Conservation (phyloP, 2,888 invertebrate species). For the Keiferia lycopersicella region DNA sequence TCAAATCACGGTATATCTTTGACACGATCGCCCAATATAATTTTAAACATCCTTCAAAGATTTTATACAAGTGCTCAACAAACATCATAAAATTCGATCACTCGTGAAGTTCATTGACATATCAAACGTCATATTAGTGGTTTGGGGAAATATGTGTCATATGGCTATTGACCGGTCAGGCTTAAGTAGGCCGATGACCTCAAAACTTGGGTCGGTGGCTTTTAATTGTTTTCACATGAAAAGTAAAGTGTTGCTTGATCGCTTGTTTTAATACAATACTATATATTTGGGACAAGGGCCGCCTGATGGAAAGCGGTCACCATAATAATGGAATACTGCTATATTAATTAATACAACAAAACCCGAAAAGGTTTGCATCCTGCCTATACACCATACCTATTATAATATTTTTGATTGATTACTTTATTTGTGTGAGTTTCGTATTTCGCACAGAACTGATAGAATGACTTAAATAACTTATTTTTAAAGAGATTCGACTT, state of each 20-base stretch:
- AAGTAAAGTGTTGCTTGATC: not conserved
- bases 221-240: not conserved
- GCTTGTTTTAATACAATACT: not conserved
- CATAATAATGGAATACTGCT: too few species aligned
- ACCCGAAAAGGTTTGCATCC: too few species aligned
- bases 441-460: too few species aligned
- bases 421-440: too few species aligned
- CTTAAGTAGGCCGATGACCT: conserved; percentile 2
- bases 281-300: not conserved
- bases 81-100: not conserved
- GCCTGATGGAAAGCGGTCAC: not conserved
- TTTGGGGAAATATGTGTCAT: conserved; percentile 12
- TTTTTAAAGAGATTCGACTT: too few species aligned
- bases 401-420: too few species aligned
- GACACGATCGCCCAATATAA: not conserved
- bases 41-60: not conserved
- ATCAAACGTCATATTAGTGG: not conserved
- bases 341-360: too few species aligned
- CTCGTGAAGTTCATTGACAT: not conserved
- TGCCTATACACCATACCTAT: too few species aligned
- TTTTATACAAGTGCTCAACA: not conserved
- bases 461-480: too few species aligned
- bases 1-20: not conserved
- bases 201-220: conserved; percentile 11
- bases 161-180: conserved; percentile 12